These are phyloP conservation scores for Globicephala melas DNA, from an alignment of 2,113 vertebrate species.

Conservation along the genomic window DNA sequence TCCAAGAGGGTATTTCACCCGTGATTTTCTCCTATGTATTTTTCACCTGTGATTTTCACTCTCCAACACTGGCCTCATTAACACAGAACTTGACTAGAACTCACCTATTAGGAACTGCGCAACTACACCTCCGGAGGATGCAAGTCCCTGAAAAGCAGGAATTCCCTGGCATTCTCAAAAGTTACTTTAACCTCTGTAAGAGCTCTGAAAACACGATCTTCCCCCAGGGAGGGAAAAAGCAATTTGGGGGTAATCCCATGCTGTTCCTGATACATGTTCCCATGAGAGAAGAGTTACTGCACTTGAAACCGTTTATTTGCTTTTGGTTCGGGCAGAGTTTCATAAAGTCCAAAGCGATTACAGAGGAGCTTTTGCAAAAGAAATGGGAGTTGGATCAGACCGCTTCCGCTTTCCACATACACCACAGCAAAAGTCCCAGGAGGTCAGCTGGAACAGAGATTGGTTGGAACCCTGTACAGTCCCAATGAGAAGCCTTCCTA, in stretches of 20 bases:
- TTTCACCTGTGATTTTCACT: neutral
- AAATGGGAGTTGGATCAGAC: slow-evolving; percentile 5
- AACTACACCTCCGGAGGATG: neutral
- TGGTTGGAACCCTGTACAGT: neutral
- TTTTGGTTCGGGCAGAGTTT: neutral
- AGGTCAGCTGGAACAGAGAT: neutral
- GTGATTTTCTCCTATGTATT: neutral
- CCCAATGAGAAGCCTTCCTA: neutral
- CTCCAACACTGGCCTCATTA: neutral
- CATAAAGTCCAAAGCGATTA: slow-evolving; percentile 41
- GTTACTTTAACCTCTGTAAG: neutral
- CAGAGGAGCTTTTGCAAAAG: slow-evolving; percentile 27
- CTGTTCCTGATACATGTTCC: neutral
- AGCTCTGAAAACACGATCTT: neutral
- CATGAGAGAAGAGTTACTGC: neutral
- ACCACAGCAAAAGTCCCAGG: neutral
- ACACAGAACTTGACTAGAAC: neutral
- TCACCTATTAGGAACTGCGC: neutral
- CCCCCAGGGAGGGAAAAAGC: neutral
- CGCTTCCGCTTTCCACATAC: neutral
- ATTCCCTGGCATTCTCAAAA: neutral
- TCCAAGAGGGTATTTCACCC: neutral
- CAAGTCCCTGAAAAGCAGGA: neutral
- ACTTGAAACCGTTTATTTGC: neutral
- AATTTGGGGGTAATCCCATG: neutral